These are phyloP conservation scores for Oncorhynchus nerka DNA, from an alignment of 2,113 vertebrate genomes.

Conservation along the genomic window DNA sequence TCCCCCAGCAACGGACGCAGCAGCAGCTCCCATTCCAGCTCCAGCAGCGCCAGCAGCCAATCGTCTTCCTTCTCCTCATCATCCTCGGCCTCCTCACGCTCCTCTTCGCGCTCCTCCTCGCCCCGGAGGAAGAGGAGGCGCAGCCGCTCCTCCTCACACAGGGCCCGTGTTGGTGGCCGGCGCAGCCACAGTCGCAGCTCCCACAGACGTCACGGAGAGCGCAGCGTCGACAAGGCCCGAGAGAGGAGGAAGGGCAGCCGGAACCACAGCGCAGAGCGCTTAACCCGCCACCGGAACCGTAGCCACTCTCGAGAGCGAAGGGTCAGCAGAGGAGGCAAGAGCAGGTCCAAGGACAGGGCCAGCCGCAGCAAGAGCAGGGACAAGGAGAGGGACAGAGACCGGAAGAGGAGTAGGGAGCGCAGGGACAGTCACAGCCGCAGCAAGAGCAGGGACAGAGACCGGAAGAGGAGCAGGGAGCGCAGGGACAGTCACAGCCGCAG, in stretches of 20 bases:
- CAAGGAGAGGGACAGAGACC: constrained; percentile 56
- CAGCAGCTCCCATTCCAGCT: constrained; percentile 84
- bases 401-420: constrained; percentile 75
- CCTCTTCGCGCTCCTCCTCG: constrained; percentile 87
- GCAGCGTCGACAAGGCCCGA: constrained; percentile 78
- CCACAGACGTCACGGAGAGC: constrained; percentile 75
- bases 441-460: constrained; percentile 27
- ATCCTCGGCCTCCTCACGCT: constrained; percentile 87
- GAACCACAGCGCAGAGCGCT: constrained; percentile 70
- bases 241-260: constrained; percentile 83
- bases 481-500: constrained; percentile 63
- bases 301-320: constrained; percentile 55
- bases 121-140: constrained; percentile 71
- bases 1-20: constrained; percentile 83
- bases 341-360: constrained; percentile 76
- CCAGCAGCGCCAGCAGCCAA: constrained; percentile 82
- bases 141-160: constrained; percentile 84
- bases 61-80: constrained; percentile 89
- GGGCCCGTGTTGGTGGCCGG: constrained; percentile 72
- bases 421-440: constrained; percentile 63
- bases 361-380: constrained; percentile 82
- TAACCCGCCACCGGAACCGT: constrained; percentile 76
- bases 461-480: constrained; percentile 75
- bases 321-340: constrained; percentile 67
- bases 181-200: constrained; percentile 86